phyloP scores from a whole-genome alignment of 2,113 vertebrate genomes.

The Dascyllus trimaculatus region DNA sequence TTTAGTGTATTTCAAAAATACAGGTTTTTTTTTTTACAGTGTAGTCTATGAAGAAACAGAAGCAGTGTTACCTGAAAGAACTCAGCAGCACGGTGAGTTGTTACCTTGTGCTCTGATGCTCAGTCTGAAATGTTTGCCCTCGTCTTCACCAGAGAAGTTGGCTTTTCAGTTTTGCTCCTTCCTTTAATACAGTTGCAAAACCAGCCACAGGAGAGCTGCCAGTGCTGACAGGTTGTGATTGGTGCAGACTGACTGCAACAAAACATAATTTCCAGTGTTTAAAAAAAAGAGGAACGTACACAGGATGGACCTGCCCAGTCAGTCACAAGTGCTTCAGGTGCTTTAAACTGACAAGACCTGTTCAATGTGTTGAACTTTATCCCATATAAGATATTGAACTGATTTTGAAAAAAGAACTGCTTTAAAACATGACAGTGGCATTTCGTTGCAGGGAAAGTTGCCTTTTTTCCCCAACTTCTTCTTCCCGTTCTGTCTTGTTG shows the following conservation, averaged over 20 bases:
- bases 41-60: not conserved
- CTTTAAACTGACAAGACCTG: too few species aligned
- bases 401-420: too few species aligned
- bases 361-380: too few species aligned
- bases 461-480: too few species aligned
- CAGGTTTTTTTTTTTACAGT: not conserved
- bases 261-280: not conserved
- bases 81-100: not conserved
- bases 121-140: not conserved
- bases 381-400: too few species aligned
- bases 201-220: not conserved
- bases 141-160: not conserved
- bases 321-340: too few species aligned
- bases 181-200: not conserved
- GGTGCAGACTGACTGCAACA: not conserved
- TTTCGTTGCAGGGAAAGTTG: too few species aligned
- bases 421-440: too few species aligned
- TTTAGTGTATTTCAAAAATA: not conserved
- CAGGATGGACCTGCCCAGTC: too few species aligned
- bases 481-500: too few species aligned
- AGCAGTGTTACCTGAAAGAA: too few species aligned
- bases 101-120: not conserved
- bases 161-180: not conserved
- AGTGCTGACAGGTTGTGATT: not conserved
- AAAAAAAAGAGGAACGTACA: too few species aligned